Evolutionary conservation across 2,797 vertebrate species (phyloP), one percentile per base, ranked within the genome.

Genomic region (Epinephelus awoara): DNA sequence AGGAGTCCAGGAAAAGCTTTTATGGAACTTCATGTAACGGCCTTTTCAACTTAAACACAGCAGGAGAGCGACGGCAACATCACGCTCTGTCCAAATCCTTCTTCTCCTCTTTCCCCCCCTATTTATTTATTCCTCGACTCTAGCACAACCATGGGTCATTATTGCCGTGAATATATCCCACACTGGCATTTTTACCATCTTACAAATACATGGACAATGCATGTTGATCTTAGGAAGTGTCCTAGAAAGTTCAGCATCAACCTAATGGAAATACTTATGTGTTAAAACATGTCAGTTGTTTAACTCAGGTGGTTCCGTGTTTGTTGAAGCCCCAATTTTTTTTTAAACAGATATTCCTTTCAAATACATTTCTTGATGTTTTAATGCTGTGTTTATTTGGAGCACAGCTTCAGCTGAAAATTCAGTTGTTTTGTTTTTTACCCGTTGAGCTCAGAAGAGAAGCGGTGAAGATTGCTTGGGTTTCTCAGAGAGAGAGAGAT

Each of bases 401-500:
- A 21, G 67, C 58, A 47, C 25, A 13, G 23, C 17, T n/a, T 17
- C 8, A 69, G 11, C 6, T 23, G 6, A 23, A 21, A 29, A 40
- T 40, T 0, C 15, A 2, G 9, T 4, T 34, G 19, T 34, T 14
- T 44, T 63, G 12, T 17, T 34, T 42, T 12, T 57, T 23, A 4
- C 7, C 27, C 42, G 18, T 34, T 62, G 18, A 68, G 52, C 27
- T 61, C 27, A 49, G 46, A 49, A 19, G 40, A 29, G 27, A 77
- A 78, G 42, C 59, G 59, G 25, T 44, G 58, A 78, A 15, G 12
- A 47, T 23, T 61, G 27, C 7, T 44, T 49, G 3, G 21, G 18
- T 72, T 63, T 78, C 46, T 61, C 54, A 18, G 56, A 59, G 14
- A 73, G 23, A 73, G 23, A 23, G 62, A 64, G 34, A 42, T 17